Percentiles rank a stretch among this genome's conserved stretches.
Evolutionary conservation across 2,113 vertebrate genomes (phyloP).

Genomic region (Galbula dea): DNA sequence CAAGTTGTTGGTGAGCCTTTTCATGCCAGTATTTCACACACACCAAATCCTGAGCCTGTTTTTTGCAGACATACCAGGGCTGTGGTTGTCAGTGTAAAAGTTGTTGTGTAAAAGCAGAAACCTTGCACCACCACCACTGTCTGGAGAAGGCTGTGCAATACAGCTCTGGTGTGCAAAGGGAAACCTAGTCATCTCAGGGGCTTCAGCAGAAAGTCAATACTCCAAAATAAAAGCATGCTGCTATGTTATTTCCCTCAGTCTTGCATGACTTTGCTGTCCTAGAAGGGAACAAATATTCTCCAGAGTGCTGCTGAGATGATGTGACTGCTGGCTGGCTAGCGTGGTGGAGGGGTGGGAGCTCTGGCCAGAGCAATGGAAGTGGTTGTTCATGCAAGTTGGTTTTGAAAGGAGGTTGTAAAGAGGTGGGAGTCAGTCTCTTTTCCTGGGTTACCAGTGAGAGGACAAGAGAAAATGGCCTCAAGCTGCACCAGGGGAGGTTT

Average conservation of each 20-base stretch:
- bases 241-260: neutral
- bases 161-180: neutral
- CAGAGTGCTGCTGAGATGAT: neutral
- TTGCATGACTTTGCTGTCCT: neutral
- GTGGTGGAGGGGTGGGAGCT: neutral
- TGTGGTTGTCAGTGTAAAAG: neutral
- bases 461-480: no score
- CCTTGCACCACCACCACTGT: neutral
- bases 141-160: neutral
- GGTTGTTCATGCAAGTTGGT: neutral
- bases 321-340: neutral
- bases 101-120: rapidly evolving
- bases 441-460: no score
- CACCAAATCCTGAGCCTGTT: neutral
- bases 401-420: no score
- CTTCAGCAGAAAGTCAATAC: neutral
- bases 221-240: neutral
- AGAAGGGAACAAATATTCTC: neutral
- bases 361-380: neutral
- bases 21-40: neutral
- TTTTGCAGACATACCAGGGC: neutral
- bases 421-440: no score
- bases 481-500: no score
- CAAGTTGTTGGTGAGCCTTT: neutral
- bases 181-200: neutral